Conservation (phyloP, 2,113 vertebrate species). For the Chelonoidis abingdonii region DNA sequence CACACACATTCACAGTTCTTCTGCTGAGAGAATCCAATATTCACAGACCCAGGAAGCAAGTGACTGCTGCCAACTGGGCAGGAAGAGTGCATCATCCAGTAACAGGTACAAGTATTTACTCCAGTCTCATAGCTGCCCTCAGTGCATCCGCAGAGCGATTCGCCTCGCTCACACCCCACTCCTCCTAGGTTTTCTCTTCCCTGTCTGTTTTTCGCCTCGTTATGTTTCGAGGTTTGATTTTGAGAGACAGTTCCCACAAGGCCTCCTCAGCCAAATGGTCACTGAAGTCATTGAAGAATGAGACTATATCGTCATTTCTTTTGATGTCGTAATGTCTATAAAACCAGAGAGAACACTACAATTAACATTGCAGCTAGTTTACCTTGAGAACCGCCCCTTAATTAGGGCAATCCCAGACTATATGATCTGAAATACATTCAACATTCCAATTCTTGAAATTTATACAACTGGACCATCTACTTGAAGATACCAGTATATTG, state of each 20-base stretch:
- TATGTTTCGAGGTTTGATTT: slow-evolving; percentile 97
- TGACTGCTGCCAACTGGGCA: slow-evolving; percentile 17
- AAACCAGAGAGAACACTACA: neutral
- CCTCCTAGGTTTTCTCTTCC: slow-evolving; percentile 94
- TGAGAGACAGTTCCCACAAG: slow-evolving; percentile 97
- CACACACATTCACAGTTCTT: neutral
- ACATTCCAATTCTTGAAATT: rapidly evolving
- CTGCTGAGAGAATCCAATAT: neutral
- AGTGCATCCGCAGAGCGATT: slow-evolving; percentile 32
- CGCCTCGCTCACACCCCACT: slow-evolving; percentile 42
- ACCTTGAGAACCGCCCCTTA: rapidly evolving
- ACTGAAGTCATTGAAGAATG: slow-evolving; percentile 98
- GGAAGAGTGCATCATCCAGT: slow-evolving; percentile 45
- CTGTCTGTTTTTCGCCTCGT: slow-evolving; percentile 92
- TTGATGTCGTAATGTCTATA: slow-evolving; percentile 95
- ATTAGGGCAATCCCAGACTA: neutral
- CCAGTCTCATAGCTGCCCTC: slow-evolving; percentile 68
- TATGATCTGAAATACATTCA: neutral
- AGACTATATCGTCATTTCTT: slow-evolving; percentile 95
- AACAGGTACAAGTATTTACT: slow-evolving; percentile 64
- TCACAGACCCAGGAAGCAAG: neutral
- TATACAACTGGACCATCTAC: rapidly evolving
- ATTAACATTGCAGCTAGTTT: neutral
- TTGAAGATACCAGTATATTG: rapidly evolving
- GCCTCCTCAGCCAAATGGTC: slow-evolving; percentile 98